These are phyloP conservation scores for Leptopilina myrica DNA, from an alignment of 2,888 invertebrate species.

Conservation along the genomic window DNA sequence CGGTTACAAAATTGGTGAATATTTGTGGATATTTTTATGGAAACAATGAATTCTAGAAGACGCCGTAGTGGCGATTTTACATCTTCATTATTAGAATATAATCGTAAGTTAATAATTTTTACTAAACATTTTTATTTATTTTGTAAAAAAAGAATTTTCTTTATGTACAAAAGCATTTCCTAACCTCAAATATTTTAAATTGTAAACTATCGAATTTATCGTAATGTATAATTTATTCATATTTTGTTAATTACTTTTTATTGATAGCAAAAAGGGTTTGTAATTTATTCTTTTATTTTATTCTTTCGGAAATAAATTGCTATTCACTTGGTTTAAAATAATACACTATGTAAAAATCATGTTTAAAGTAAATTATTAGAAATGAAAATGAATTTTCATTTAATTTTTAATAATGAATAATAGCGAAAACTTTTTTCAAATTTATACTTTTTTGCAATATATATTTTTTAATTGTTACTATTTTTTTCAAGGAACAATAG, in stretches of 20 bases:
- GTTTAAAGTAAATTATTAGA: too few relatives aligned
- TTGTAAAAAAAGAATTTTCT: neutral
- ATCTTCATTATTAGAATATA: neutral
- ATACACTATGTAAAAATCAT: too few relatives aligned
- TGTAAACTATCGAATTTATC: neutral
- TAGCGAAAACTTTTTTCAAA: neutral
- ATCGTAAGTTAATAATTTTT: slow-evolving; percentile 8
- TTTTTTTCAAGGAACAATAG: slow-evolving; percentile 43
- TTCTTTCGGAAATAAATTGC: too few relatives aligned
- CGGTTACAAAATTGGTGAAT: slow-evolving; percentile 3
- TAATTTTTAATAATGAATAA: too few relatives aligned
- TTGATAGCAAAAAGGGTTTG: neutral
- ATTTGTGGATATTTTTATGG: neutral
- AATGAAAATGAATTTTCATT: too few relatives aligned
- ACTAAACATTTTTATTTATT: neutral
- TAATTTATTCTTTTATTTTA: neutral
- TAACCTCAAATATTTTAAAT: neutral
- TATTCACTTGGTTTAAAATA: too few relatives aligned
- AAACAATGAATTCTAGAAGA: slow-evolving; percentile 28
- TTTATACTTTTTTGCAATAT: slow-evolving; percentile 11
- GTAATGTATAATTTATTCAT: neutral
- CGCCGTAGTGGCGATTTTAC: slow-evolving; percentile 33
- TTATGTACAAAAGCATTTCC: neutral
- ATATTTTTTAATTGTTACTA: slow-evolving; percentile 12
- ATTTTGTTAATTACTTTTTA: neutral